Evolutionary conservation across 2,888 invertebrate genomes (phyloP).

Genomic region (Pardosa pseudoannulata): DNA sequence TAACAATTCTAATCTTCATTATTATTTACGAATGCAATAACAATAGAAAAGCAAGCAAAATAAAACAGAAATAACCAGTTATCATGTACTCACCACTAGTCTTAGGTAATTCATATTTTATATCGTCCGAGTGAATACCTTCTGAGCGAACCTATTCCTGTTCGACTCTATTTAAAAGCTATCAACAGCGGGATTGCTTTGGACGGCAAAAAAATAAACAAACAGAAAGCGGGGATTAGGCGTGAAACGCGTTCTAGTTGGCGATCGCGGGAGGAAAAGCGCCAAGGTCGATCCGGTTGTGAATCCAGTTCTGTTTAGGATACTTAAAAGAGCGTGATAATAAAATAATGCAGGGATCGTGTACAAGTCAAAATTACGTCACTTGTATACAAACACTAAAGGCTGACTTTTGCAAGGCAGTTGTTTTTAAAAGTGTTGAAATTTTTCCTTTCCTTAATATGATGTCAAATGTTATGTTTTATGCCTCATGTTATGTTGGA

Average conservation of each 20-base stretch:
- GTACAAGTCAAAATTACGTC: not conserved
- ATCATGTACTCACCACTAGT: not conserved
- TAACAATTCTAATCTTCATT: too few species aligned
- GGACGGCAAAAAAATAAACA: not conserved
- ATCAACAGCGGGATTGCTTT: not conserved
- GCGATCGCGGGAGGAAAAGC: not conserved
- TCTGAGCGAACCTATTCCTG: not conserved
- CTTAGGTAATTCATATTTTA: not conserved
- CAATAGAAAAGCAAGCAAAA: too few species aligned
- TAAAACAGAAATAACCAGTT: too few species aligned
- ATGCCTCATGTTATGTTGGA: too few species aligned
- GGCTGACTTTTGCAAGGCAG: too few species aligned
- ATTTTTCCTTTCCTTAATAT: too few species aligned
- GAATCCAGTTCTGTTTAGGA: not conserved
- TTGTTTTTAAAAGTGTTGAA: too few species aligned
- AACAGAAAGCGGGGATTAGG: not conserved
- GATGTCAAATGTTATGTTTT: too few species aligned
- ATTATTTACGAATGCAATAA: too few species aligned
- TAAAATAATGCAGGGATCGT: not conserved
- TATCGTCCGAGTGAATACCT: not conserved
- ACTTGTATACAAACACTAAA: not conserved
- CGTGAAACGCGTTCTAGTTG: not conserved
- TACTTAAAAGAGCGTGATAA: not conserved
- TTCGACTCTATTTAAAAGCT: constrained; percentile 6
- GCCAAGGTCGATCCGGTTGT: constrained; percentile 1